phyloP scores from a whole-genome alignment of 2,888 invertebrate species.

The Drosophila nigritarsus region DNA sequence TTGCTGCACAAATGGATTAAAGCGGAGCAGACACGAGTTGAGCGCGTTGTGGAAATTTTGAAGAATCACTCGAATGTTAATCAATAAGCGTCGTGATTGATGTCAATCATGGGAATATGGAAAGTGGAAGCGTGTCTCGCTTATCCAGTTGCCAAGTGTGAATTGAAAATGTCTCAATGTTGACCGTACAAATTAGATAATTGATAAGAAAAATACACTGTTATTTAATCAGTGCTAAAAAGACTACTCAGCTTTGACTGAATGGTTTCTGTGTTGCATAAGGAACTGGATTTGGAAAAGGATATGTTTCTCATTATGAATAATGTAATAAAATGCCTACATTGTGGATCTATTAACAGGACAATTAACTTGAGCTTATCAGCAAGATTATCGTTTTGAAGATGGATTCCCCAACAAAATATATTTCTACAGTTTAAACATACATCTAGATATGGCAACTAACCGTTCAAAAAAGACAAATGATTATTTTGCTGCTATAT shows the following conservation, averaged over 20 bases:
- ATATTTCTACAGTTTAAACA: too few relatives aligned
- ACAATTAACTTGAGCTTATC: too few relatives aligned
- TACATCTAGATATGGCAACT: not conserved
- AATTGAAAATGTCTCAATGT: slow-evolving; percentile 58
- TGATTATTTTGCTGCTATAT: not conserved
- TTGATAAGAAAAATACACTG: slow-evolving; percentile 34
- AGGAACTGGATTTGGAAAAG: not conserved
- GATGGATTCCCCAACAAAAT: not conserved
- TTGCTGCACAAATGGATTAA: not conserved
- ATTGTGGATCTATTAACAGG: not conserved
- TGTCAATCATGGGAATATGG: slow-evolving; percentile 14
- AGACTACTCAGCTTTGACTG: not conserved
- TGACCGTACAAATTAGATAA: slow-evolving; percentile 62
- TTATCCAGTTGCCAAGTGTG: slow-evolving; percentile 44
- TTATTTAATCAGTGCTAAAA: not conserved
- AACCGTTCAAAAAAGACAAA: not conserved
- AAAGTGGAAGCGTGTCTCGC: slow-evolving; percentile 35
- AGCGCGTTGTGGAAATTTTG: too few relatives aligned
- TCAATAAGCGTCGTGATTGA: slow-evolving; percentile 60
- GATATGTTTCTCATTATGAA: not conserved
- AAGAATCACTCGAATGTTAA: slow-evolving; percentile 45
- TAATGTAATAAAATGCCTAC: not conserved
- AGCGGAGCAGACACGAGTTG: too few relatives aligned
- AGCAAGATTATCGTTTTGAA: not conserved
- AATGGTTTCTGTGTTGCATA: not conserved